phyloP scores from a whole-genome alignment of 2,888 invertebrate genomes.

The Mesoligia furuncula region DNA sequence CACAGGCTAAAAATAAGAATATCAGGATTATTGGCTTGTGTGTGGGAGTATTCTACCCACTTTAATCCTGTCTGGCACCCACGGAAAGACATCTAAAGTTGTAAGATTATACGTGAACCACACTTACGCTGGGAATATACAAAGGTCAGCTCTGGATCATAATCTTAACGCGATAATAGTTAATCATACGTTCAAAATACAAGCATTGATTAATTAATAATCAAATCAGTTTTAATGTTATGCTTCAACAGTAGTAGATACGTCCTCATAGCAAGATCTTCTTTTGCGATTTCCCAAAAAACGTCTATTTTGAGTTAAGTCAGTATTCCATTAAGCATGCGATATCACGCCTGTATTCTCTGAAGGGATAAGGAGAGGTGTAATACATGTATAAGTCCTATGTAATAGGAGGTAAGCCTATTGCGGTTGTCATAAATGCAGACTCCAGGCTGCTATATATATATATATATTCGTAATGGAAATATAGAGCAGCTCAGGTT shows the following conservation, averaged over 20 bases:
- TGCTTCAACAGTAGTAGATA: no score
- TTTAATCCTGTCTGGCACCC: slow-evolving; percentile 18
- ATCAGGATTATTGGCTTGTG: slow-evolving; percentile 1
- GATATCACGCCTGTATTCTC: background rate
- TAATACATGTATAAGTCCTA: background rate
- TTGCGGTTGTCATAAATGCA: no score
- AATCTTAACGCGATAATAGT: background rate
- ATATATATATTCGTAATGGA: no score
- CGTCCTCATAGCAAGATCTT: no score
- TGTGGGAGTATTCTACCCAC: slow-evolving; percentile 26
- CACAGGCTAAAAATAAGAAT: slow-evolving; percentile 9
- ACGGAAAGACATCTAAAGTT: slow-evolving; percentile 19
- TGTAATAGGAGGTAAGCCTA: no score
- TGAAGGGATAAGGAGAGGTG: background rate
- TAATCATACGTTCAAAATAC: no score
- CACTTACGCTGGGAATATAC: background rate
- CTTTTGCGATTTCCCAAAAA: no score
- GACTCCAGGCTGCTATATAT: no score
- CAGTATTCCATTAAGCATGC: no score
- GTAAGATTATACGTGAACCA: background rate
- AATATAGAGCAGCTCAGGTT: background rate
- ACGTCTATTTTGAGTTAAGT: no score
- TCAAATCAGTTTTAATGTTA: no score
- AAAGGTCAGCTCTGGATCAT: background rate
- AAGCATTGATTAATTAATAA: no score